Evolutionary conservation across 2,888 invertebrate species (phyloP), one percentile per base, ranked within the genome.

Genomic region (Tetramorium bicarinatum): DNA sequence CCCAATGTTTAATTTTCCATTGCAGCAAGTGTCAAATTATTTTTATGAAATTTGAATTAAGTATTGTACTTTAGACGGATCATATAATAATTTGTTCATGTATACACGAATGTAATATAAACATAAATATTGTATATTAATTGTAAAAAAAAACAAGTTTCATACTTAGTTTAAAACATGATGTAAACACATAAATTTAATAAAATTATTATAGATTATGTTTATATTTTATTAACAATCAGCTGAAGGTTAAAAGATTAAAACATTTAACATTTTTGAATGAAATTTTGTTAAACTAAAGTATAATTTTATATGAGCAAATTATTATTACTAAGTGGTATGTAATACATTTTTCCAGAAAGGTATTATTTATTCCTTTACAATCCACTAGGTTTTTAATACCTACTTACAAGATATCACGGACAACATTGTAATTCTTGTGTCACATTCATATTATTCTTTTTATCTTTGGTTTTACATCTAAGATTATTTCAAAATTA

Each of bases 21-120:
- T 64, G 3, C 49, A 64, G 41, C 34, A 82, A 86, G 34, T 56
- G 69, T 62, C 64, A 62, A 64, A 75, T 76, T 59, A 54, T 64
- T 80, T 81, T 41, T 56, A 62, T 29, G 38, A 49, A 72, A 75
- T 34, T 34, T 47, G 6, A 67, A 79, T 49, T 56, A 56, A 85
- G 25, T 72, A 77, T 56, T 84, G 29, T 76, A 67, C n/a, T 72
- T 76, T 66, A 80, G 76, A 83, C 44, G 52, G 34, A 76, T 77
- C 44, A 29, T 74, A 56, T 82, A 41, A 44, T 54, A 54, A 64
- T 77, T 66, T 77, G 9, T 77, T 77, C 34, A 41, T 67, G 3
- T 41, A 9, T 34, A 6, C 34, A 9, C 34, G 11, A 56, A 67
- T 67, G 7, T 69, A 15, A 34, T 67, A 67, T 56, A 52, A 54